Evolutionary conservation across 1,140 invertebrate species (phyloP), one percentile per base, ranked within the genome.

Genomic region (Drosophila burlai): DNA sequence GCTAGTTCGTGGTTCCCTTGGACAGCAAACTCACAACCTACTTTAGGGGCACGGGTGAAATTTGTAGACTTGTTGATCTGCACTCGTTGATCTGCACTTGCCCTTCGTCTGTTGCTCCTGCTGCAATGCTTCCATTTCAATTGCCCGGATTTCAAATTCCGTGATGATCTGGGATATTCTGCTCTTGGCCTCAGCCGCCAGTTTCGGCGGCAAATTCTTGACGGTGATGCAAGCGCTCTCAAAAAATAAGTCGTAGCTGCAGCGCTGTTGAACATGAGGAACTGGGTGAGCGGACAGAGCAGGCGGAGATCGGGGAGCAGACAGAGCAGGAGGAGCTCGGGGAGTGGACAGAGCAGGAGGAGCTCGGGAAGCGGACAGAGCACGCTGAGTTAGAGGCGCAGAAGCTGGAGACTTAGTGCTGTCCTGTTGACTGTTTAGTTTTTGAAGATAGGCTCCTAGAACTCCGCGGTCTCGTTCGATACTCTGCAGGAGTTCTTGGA

Each of bases 191-290:
- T 90, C 90, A 0, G 90, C 74, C 1, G 83, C 90, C 29, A 92
- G 31, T 59, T 92, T 92, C 3, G 90, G 90, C 10, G 90, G 90
- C 36, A 92, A 43, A 1, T 47, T 58, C 43, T 92, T 92, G 29
- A 92, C 83, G 43, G 71, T 90, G 40, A 89, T 74, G 49, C 85
- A 83, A 18, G 81, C 85, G 40, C 90, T 92, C 52, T 92, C 90
- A 7, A 92, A 92, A 42, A 92, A 92, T 46, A 92, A 59, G 31
- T 92, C 90, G 45, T 90, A 92, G 62, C 85, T 90, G 34, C 84
- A 67, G 2, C 81, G 61, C 16, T 80, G 77, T 10, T 10, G 54
- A 3, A 26, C 54, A 40, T 36, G 21, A 9, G 36, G 24, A n/a
- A 16, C 38, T 8, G 71, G 1, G 2, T 16, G 26, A n/a, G 26